Evolutionary conservation across 2,797 vertebrate genomes (phyloP).

Genomic region (Micromesistius poutassou): DNA sequence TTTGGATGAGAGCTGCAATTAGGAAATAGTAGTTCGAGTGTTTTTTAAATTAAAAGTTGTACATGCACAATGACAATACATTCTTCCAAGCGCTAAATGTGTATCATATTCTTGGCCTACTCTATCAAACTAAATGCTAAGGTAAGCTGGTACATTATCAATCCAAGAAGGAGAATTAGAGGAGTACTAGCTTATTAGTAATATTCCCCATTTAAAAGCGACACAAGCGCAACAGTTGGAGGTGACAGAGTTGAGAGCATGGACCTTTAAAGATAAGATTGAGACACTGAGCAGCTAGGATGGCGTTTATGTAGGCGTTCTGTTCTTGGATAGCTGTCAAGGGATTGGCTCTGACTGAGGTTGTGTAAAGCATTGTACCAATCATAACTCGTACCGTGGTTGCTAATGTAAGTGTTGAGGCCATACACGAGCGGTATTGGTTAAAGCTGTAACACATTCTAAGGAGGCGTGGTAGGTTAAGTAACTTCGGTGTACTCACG

Average conservation of each 20-base stretch:
- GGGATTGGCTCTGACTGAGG: neutral
- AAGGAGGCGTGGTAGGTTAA: constrained; percentile 37
- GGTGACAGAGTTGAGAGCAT: neutral
- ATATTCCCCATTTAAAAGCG: too few relatives aligned
- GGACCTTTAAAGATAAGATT: too few relatives aligned
- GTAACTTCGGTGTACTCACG: constrained; percentile 36
- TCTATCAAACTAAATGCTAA: neutral
- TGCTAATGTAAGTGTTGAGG: neutral
- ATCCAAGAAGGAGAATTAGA: too few relatives aligned
- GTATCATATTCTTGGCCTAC: neutral
- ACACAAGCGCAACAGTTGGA: neutral
- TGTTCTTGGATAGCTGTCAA: neutral
- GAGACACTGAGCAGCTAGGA: neutral
- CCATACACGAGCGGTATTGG: constrained; percentile 40
- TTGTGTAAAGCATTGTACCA: constrained; percentile 20
- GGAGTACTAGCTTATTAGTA: too few relatives aligned
- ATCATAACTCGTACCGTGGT: constrained; percentile 24
- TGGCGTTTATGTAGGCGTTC: neutral
- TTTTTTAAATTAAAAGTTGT: neutral
- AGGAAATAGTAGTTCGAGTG: too few relatives aligned
- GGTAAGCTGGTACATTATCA: too few relatives aligned
- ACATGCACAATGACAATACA: neutral
- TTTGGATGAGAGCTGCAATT: too few relatives aligned
- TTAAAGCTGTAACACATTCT: neutral
- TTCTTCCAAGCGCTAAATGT: neutral